These are phyloP conservation scores for Panthera tigris DNA, from an alignment of 2,113 vertebrate species.

Conservation along the genomic window DNA sequence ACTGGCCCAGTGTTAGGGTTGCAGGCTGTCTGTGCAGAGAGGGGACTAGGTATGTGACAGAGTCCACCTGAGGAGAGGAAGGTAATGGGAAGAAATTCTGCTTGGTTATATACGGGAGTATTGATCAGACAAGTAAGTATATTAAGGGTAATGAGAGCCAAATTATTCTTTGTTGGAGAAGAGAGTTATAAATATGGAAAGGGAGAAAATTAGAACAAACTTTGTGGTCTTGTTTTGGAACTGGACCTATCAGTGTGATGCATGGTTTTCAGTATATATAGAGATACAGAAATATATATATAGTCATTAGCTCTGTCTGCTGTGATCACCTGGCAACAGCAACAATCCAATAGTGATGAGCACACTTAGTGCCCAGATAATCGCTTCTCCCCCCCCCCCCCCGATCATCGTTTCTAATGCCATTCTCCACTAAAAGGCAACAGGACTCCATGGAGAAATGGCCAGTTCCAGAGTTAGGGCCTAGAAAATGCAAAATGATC, in stretches of 20 bases:
- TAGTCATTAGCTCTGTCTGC: not conserved
- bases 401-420: not conserved
- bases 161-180: not conserved
- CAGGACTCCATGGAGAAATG: not conserved
- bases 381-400: not conserved
- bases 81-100: not conserved
- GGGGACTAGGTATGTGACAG: not conserved
- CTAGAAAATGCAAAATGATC: not conserved
- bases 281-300: not conserved
- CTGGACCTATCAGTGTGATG: not conserved
- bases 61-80: not conserved
- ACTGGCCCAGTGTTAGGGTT: not conserved
- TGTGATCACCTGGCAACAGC: not conserved
- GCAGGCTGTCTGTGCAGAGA: not conserved
- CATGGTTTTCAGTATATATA: not conserved
- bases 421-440: not conserved
- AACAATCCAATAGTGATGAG: not conserved
- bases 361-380: not conserved
- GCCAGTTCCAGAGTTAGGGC: not conserved
- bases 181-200: not conserved
- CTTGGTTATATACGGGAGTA: not conserved
- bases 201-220: not conserved
- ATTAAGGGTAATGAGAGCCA: not conserved
- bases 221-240: constrained; percentile 3
- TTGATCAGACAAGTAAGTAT: not conserved